Conservation (phyloP, 2,797 vertebrate species). For the Lepilemur septentrionalis region DNA sequence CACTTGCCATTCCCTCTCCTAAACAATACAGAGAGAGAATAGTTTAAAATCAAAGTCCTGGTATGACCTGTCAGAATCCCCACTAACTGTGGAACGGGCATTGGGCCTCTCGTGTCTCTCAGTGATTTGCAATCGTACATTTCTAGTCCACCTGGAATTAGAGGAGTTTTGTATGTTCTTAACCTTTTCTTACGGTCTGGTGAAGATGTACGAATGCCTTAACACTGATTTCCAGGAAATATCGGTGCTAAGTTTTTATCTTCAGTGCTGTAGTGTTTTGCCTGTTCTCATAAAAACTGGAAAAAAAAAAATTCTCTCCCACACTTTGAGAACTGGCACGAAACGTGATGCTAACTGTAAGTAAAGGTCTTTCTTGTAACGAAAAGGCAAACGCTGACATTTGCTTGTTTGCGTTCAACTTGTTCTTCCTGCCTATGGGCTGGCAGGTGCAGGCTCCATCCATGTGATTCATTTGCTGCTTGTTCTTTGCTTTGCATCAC, state of each 20-base stretch:
- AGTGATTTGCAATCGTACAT: neutral
- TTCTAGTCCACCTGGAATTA: neutral
- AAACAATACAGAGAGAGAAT: neutral
- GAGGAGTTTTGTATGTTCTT: neutral
- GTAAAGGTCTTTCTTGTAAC: neutral
- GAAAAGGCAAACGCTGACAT: slow-evolving; percentile 13
- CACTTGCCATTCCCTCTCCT: neutral
- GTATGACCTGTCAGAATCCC: neutral
- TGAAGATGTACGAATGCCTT: neutral
- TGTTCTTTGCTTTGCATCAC: neutral
- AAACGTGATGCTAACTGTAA: neutral
- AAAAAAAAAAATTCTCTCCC: neutral
- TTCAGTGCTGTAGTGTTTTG: neutral
- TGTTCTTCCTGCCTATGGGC: neutral
- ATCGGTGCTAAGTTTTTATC: neutral
- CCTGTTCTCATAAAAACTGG: neutral
- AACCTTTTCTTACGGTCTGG: neutral
- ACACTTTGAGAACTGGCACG: neutral
- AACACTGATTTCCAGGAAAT: neutral
- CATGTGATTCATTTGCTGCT: neutral
- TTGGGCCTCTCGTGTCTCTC: neutral
- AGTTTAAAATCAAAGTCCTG: neutral
- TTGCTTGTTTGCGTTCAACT: neutral
- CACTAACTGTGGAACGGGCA: neutral
- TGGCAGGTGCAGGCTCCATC: neutral